Evolutionary conservation across 2,888 invertebrate species (phyloP), one percentile per base, ranked within the genome.

Genomic region (Leptinotarsa peninsularis): DNA sequence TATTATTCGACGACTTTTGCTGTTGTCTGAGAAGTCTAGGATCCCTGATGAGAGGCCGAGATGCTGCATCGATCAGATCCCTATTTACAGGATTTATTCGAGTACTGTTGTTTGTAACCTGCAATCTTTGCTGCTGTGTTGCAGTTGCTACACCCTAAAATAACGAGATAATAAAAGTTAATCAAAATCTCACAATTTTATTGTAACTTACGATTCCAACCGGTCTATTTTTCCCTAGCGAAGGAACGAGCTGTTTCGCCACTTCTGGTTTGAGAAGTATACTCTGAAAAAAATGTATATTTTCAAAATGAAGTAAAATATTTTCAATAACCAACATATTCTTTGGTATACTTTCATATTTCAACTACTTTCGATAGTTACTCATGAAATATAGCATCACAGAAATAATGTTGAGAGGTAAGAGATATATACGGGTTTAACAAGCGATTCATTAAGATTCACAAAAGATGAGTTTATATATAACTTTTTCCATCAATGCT

Each of bases 51-150:
- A 86, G 84, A 66, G 85, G 83, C 43, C 58, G 58, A 52, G 79
- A 77, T 21, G 78, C 76, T 21, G 86, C 83, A 43, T 86, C 86
- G 43, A 88, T 84, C 72, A 88, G 81, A 66, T 88, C 88, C 68
- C 86, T 88, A 80, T 87, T 88, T 68, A 88, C 89, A 4, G 92
- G 92, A 78, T 91, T 89, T 72, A 92, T 92, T 82, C 91, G 90
- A 56, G 89, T 86, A n/a, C 76, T 78, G 60, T 76, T 80, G 17
- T 52, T 75, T 15, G 87, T 86, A 78, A 33, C n/a, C 58, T 76
- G 58, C 17, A 69, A 21, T 69, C 77, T 79, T 67, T 79, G 80
- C 52, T 80, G 79, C 21, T 77, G 76, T 66, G 74, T 56, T 21
- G 74, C 21, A 63, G 80, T 52, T 23, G 80, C 74, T 50, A 76